phyloP scores from a whole-genome alignment of 2,797 vertebrate genomes.

The Geotrypetes seraphini region DNA sequence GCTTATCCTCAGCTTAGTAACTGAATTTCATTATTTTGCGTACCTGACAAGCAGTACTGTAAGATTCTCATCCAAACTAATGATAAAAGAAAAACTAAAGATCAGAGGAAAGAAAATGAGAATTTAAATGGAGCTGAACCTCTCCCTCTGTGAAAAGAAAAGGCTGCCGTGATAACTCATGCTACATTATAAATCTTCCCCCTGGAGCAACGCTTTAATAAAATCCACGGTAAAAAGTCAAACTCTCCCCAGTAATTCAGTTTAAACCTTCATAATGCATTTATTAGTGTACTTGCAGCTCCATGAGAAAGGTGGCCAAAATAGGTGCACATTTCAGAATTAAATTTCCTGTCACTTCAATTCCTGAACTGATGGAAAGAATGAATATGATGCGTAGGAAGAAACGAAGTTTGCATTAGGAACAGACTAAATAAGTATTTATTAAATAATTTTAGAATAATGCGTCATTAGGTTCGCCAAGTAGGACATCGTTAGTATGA shows the following conservation, averaged over 20 bases:
- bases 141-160: slow-evolving; percentile 28
- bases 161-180: slow-evolving; percentile 38
- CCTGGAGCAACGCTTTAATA: slow-evolving; percentile 55
- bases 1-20: too few relatives aligned
- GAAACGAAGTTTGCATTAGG: slow-evolving; percentile 26
- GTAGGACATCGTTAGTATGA: slow-evolving; percentile 27
- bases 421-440: slow-evolving; percentile 38
- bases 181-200: slow-evolving; percentile 45
- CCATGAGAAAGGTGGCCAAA: slow-evolving; percentile 16
- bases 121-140: not conserved
- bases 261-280: slow-evolving; percentile 40
- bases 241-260: slow-evolving; percentile 36
- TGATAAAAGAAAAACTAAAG: too few relatives aligned
- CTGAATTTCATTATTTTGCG: too few relatives aligned
- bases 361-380: slow-evolving; percentile 16
- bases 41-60: too few relatives aligned
- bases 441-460: slow-evolving; percentile 40
- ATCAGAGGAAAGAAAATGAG: not conserved
- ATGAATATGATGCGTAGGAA: slow-evolving; percentile 13
- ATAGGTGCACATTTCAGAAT: slow-evolving; percentile 12
- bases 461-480: slow-evolving; percentile 10
- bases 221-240: slow-evolving; percentile 45
- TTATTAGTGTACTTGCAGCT: slow-evolving; percentile 26
- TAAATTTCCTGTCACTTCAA: slow-evolving; percentile 24
- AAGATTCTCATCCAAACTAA: too few relatives aligned